Evolutionary conservation across 2,113 vertebrate genomes (phyloP).

Genomic region (Leuciscus idus): DNA sequence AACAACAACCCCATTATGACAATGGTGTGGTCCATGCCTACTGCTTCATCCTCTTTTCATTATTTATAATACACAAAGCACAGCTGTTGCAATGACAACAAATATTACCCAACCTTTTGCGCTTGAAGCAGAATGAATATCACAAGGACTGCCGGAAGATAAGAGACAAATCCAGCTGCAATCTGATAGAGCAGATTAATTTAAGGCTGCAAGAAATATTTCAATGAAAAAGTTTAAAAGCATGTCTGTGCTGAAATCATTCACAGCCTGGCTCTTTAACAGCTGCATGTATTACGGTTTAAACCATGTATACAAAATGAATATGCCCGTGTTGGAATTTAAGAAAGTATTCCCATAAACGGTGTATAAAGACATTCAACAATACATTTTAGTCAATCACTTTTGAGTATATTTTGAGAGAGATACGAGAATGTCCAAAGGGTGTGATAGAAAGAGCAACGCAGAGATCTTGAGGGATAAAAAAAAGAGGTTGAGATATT

Average conservation of each 20-base stretch:
- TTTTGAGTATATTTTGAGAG: background rate
- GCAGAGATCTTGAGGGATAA: background rate
- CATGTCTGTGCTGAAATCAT: background rate
- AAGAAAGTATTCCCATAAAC: background rate
- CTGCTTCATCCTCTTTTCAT: background rate
- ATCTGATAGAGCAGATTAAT: constrained; percentile 43
- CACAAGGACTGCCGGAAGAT: constrained; percentile 15
- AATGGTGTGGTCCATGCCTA: background rate
- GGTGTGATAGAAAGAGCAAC: background rate
- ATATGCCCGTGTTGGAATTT: background rate
- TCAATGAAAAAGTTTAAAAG: background rate
- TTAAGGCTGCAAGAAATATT: background rate
- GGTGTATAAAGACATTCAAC: background rate
- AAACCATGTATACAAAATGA: background rate
- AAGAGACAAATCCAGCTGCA: constrained; percentile 37
- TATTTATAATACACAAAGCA: constrained; percentile 25
- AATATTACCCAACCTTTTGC: background rate
- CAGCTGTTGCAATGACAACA: constrained; percentile 20
- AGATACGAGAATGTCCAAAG: constrained; percentile 5
- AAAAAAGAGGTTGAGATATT: constrained; percentile 9
- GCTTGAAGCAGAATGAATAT: constrained; percentile 36
- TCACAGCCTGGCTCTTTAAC: background rate
- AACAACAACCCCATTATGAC: constrained; percentile 1
- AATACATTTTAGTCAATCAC: too few species aligned
- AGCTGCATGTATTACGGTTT: background rate